A percentile compares a stretch with the other conserved stretches of the same genome.
Evolutionary conservation across 2,888 invertebrate genomes (phyloP).

Genomic region (Sinelater perroti): DNA sequence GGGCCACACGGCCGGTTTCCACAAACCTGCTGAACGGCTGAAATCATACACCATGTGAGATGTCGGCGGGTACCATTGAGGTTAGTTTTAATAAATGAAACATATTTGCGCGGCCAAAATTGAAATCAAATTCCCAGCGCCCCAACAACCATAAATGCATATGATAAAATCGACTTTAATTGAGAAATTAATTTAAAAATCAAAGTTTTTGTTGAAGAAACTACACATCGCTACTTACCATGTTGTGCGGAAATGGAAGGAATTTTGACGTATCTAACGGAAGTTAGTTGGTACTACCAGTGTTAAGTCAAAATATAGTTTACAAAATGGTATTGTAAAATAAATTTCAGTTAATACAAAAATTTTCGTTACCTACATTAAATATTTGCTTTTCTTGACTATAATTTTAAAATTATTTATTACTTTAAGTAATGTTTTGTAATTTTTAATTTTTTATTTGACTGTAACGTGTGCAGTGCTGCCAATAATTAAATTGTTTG

Average conservation of each 20-base stretch:
- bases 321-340: not conserved
- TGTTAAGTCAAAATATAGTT: not conserved
- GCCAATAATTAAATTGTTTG: no score
- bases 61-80: not conserved
- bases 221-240: conserved; percentile 2
- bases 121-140: not conserved
- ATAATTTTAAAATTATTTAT: no score
- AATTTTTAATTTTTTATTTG: no score
- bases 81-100: no score
- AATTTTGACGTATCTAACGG: conserved; percentile 9
- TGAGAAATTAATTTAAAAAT: not conserved
- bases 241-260: conserved; percentile 18
- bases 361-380: no score
- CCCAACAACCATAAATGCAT: no score
- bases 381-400: no score
- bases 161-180: not conserved
- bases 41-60: conserved; percentile 46
- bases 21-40: conserved; percentile 93
- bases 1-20: conserved; percentile 96
- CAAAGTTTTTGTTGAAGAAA: not conserved
- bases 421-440: no score
- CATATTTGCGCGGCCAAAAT: no score
- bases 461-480: no score
- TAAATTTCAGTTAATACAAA: not conserved
- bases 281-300: not conserved